Base-by-base conservation (phyloP, 1,140 invertebrate genomes). In the Drosophila kohkoa region DNA sequence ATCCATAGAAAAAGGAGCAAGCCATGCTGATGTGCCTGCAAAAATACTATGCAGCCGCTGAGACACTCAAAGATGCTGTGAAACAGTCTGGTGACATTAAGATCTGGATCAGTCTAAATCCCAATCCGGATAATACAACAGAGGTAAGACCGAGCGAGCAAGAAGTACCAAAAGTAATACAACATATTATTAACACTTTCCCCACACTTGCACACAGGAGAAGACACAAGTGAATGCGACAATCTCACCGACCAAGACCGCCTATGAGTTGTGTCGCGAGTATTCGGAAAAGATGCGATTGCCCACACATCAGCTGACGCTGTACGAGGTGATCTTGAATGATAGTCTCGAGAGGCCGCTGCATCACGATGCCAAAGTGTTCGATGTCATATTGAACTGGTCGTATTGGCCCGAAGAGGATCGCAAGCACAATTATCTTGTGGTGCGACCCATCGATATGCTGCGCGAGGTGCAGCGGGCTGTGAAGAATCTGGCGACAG, bases 381-480 rank as follows among this genome's bases (percentile, higher is more conserved):
- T 94, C 3, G 93, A 94, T 75, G 93, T 95, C 20, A 95, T 98
- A 8, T 93, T 97, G 7, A 94, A 95, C 46, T 98, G 97, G 97
- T 95, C 96, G 0, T 96, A 96, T 73, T 98, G 97, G 97, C 95
- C 97, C 48, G 95, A 96, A 52, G 94, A 94, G 3, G 96, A 97
- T 91, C 93, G 96, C 13, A 97, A 96, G 91, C 94, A 97, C 77
- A 98, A 97, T 83, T 95, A 96, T 81, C 92, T 98, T 10, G 93
- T 97, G n/a, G 92, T 98, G 5, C 95, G 93, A 20, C 93, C 94
- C 1, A 94, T 94, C 1, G 93, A 93, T 62, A 92, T 94, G 67
- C 62, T 93, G 20, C 90, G 81, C 81, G 91, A 93, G 90, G 86
- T 93, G 87, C 75, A 93, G 77, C 66, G 93, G 73, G 79, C 92